These are phyloP conservation scores for Rhabdophis nuchalis DNA, from an alignment of 2,797 vertebrate genomes.

Conservation along the genomic window DNA sequence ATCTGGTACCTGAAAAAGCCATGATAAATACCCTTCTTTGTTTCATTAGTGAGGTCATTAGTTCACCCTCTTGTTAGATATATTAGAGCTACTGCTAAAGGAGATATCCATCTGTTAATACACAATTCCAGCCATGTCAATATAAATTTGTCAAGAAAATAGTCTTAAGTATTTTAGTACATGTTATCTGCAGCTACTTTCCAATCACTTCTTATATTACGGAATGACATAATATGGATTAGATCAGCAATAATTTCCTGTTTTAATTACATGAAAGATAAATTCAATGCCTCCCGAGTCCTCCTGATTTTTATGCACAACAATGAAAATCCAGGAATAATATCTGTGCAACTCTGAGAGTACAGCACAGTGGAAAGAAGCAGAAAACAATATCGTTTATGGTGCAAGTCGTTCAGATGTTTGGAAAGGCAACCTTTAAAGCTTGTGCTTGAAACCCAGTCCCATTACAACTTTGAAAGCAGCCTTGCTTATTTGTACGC, in stretches of 20 bases:
- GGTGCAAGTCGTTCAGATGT: fast-evolving
- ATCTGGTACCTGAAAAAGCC: not conserved
- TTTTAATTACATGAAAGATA: not conserved
- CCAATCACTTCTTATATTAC: not conserved
- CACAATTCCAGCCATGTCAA: not conserved
- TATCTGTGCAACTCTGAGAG: not conserved
- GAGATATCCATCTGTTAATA: not conserved
- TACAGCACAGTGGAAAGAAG: not conserved
- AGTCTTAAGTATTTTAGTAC: not conserved
- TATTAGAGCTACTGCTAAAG: not conserved
- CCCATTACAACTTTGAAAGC: not conserved
- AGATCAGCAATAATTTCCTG: not conserved
- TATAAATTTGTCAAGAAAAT: not conserved
- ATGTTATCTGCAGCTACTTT: not conserved
- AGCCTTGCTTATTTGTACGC: not conserved
- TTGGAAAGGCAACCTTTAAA: not conserved
- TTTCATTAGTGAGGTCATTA: not conserved
- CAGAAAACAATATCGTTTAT: not conserved
- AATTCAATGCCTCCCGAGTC: not conserved
- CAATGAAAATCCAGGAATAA: not conserved
- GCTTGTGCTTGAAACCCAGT: not conserved
- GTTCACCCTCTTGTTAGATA: not conserved
- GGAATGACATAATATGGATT: not conserved
- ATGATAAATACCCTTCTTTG: not conserved
- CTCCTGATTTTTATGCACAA: not conserved